phyloP scores from a whole-genome alignment of 2,888 invertebrate genomes.

The Tribolium freemani region DNA sequence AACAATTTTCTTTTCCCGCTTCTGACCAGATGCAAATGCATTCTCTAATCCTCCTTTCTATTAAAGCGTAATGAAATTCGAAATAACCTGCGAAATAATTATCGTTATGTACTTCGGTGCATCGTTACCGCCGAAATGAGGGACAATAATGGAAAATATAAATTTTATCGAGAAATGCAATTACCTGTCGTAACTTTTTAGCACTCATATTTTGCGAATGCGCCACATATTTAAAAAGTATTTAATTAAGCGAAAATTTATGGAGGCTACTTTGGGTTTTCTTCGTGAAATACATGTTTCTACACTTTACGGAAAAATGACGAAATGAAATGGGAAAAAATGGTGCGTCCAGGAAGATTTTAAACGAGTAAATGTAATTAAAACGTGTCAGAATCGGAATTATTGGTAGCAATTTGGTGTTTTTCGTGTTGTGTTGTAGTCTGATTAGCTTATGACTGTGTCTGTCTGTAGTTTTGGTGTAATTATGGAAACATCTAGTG shows the following conservation, averaged over 20 bases:
- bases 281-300: not conserved
- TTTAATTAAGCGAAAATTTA: not conserved
- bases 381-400: too few species aligned
- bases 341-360: not conserved
- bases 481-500: slow-evolving; percentile 41
- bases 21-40: not conserved
- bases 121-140: not conserved
- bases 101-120: not conserved
- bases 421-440: not conserved
- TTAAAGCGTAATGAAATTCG: not conserved
- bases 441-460: not conserved
- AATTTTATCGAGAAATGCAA: slow-evolving; percentile 3
- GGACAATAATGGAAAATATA: slow-evolving; percentile 3
- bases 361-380: too few species aligned
- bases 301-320: not conserved
- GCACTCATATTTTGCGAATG: not conserved
- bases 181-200: not conserved
- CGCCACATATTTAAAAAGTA: not conserved
- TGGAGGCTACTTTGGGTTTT: not conserved
- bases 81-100: not conserved
- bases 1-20: not conserved
- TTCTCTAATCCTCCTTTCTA: not conserved
- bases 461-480: slow-evolving; percentile 1
- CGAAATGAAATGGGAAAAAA: not conserved
- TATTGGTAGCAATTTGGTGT: too few species aligned